Evolutionary conservation across 2,113 vertebrate genomes (phyloP), one percentile per base, ranked within the genome.

Genomic region (Anhinga rufa): DNA sequence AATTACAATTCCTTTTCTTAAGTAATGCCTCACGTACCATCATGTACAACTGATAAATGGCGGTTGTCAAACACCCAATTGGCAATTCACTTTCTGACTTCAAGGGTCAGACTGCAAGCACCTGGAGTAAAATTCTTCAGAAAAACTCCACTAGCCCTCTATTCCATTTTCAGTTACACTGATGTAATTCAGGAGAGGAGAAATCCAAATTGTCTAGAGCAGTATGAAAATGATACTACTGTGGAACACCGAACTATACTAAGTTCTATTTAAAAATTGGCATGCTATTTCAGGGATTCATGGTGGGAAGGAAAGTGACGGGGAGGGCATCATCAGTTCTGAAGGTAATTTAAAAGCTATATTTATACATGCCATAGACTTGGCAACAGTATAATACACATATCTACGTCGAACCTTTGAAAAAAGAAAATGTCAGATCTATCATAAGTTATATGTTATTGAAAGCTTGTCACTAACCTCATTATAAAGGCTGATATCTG

Each of bases 21-120:
- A 70, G 72, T 31, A 78, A 75, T 57, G 52, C 46, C 54, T 84
- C 77, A 34, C 1, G 3, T 88, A 8, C 61, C 38, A 16, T 91
- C 65, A 15, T 8, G 28, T 65, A 26, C 72, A 46, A 92, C 86
- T 92, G 86, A 95, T 84, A 92, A 91, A 95, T 2, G 4, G 20
- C 2, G 0, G 58, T 74, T 95, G 93, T 93, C 93, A 94, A 88
- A 89, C 61, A 92, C 51, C 44, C 80, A 86, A 78, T 38, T 84
- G 83, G 55, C 93, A 86, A 93, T 88, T 96, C 83, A 12, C 52
- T 92, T 91, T 48, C 80, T 75, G 81, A 72, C 80, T 93, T 60
- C 9, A 62, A 61, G 92, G 79, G 90, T 86, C 82, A 93, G 54
- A 58, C 76, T 86, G 36, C 46, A 64, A 90, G 69, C 26, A 95